These are phyloP conservation scores for Hylaeus volcanicus DNA, from an alignment of 1,140 invertebrate genomes.

Conservation along the genomic window DNA sequence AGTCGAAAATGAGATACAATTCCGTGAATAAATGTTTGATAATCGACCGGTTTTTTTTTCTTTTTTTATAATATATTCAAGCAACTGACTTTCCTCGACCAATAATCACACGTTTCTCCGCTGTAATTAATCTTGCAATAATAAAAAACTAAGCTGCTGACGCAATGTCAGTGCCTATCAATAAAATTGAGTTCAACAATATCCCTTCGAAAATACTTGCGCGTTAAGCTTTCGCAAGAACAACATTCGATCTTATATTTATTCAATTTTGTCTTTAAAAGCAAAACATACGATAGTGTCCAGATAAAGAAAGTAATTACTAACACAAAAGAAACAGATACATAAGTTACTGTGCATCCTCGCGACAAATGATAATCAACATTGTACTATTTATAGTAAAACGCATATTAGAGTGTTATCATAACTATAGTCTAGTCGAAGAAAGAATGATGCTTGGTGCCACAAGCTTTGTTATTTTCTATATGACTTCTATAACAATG, in stretches of 20 bases:
- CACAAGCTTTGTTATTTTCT: no score
- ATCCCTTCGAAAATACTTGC: neutral
- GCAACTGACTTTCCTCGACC: slow-evolving; percentile 16
- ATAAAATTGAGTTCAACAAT: neutral
- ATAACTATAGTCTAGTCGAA: neutral
- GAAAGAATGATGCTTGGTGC: neutral
- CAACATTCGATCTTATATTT: neutral
- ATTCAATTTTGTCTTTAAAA: neutral
- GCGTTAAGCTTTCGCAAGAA: neutral
- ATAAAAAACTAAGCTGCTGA: neutral
- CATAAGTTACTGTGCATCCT: neutral
- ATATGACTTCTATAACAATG: no score
- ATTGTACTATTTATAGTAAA: slow-evolving; percentile 17
- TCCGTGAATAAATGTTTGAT: slow-evolving; percentile 53
- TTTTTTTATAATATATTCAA: slow-evolving; percentile 54
- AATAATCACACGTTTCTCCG: neutral
- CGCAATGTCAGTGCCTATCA: no score
- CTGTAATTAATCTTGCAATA: neutral
- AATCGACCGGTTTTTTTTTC: slow-evolving; percentile 29
- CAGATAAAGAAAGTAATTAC: neutral
- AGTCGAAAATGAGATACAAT: slow-evolving; percentile 43
- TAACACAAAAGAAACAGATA: no score
- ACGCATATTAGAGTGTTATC: neutral
- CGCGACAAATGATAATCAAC: neutral
- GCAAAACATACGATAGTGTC: neutral